Percentiles rank a stretch among this genome's conserved stretches.
Conservation (phyloP, 2,113 vertebrate species). For the Perca schrenkii region DNA sequence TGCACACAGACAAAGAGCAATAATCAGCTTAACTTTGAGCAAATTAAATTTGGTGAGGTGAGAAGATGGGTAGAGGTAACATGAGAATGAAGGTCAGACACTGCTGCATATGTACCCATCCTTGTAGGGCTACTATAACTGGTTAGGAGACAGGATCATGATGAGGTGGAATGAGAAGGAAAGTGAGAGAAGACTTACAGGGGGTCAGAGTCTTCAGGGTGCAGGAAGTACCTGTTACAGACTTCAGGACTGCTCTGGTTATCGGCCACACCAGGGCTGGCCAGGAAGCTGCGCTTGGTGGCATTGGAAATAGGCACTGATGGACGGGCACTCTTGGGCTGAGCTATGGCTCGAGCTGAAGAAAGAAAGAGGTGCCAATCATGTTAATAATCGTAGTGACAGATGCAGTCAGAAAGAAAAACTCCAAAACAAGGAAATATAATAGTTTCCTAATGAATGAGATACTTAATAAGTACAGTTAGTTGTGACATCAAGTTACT, state of each 20-base stretch:
- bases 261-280: conserved; percentile 78
- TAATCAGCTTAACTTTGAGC: background rate
- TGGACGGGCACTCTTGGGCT: conserved; percentile 89
- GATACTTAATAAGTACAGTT: background rate
- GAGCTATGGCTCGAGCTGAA: conserved; percentile 87
- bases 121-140: conserved; percentile 33
- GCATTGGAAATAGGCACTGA: conserved; percentile 94
- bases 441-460: background rate
- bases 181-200: conserved; percentile 85
- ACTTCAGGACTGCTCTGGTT: conserved; percentile 85
- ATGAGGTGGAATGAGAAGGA: conserved; percentile 54
- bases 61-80: conserved; percentile 14
- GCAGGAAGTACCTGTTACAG: conserved; percentile 89
- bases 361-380: background rate
- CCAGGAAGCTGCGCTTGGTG: conserved; percentile 94
- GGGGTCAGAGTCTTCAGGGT: conserved; percentile 88
- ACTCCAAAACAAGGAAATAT: too few species aligned
- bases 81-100: conserved; percentile 9
- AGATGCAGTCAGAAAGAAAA: background rate
- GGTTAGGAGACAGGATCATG: conserved; percentile 39
- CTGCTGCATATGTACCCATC: conserved; percentile 18
- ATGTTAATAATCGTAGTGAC: background rate
- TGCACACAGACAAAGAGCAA: conserved; percentile 1
- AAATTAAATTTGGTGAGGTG: background rate
- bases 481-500: background rate